A percentile compares a stretch with the other conserved stretches of the same genome.
phyloP scores from a whole-genome alignment of 37 sponge, comb jelly and placozoan genomes.

The Eunapius fragilis region DNA sequence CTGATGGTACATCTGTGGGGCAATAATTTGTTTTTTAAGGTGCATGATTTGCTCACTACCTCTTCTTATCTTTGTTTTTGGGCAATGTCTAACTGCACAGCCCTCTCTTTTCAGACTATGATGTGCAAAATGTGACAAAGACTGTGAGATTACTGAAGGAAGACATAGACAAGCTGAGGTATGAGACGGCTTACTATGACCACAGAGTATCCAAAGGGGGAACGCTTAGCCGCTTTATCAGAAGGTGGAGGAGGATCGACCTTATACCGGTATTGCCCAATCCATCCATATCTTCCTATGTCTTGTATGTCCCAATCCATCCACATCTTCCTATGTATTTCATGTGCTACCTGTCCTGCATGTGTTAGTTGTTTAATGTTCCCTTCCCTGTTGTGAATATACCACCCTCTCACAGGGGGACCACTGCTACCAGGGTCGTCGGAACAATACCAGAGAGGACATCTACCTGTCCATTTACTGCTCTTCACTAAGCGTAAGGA shows the following conservation, averaged over 20 bases:
- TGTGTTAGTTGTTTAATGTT: neutral
- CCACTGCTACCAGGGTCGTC: neutral
- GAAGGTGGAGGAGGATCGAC: slow-evolving; percentile 7
- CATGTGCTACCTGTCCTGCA: neutral
- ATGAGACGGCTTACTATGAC: slow-evolving; percentile 18
- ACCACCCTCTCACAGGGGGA: neutral
- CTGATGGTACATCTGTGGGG: no score
- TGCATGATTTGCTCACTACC: no score
- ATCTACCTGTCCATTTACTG: neutral
- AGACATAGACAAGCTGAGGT: slow-evolving; percentile 34
- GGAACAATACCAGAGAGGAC: neutral
- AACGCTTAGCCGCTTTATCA: neutral
- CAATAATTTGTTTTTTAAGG: no score
- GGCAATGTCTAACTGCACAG: no score
- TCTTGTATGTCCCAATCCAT: neutral
- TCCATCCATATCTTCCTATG: neutral
- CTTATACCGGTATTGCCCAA: no score
- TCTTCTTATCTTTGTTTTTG: no score
- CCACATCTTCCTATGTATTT: neutral
- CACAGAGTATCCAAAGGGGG: neutral
- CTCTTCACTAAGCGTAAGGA: neutral
- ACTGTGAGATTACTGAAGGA: neutral
- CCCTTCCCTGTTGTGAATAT: neutral
- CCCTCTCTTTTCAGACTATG: neutral
- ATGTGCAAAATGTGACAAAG: neutral